Conservation (phyloP, 2,113 vertebrate genomes). For the Chiloscyllium plagiosum region DNA sequence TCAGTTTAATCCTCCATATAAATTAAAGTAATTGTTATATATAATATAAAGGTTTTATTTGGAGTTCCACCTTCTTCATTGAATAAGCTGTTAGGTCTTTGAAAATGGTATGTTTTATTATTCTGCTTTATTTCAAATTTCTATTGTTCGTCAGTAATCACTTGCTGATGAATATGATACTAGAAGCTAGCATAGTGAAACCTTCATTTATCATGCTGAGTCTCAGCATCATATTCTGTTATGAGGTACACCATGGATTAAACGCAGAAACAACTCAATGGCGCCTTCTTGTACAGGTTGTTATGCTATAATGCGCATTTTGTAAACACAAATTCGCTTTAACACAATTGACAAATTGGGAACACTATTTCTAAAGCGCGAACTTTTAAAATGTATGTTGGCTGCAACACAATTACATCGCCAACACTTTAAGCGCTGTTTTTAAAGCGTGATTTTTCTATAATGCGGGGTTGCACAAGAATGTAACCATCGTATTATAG, state of each 20-base stretch:
- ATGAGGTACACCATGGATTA: not conserved
- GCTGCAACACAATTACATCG: too few species aligned
- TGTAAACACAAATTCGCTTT: too few species aligned
- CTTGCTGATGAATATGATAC: not conserved
- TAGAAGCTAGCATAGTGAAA: not conserved
- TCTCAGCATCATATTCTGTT: not conserved
- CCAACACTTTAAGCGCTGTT: too few species aligned
- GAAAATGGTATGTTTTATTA: too few species aligned
- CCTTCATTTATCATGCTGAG: not conserved
- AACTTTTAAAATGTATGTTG: too few species aligned
- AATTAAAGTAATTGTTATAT: not conserved
- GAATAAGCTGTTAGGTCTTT: not conserved
- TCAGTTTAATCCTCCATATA: not conserved
- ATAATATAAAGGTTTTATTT: not conserved
- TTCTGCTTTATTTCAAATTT: not conserved
- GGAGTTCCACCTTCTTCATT: not conserved
- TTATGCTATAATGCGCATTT: too few species aligned
- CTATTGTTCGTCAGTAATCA: not conserved
- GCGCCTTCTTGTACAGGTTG: not conserved
- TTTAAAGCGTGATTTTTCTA: too few species aligned
- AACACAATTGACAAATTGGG: too few species aligned
- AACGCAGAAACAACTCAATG: not conserved
- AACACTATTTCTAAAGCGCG: too few species aligned
- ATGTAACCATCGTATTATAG: too few species aligned
- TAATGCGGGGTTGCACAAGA: too few species aligned